Base-by-base conservation (phyloP, 2,113 vertebrate genomes). In the Ochotona curzoniae region DNA sequence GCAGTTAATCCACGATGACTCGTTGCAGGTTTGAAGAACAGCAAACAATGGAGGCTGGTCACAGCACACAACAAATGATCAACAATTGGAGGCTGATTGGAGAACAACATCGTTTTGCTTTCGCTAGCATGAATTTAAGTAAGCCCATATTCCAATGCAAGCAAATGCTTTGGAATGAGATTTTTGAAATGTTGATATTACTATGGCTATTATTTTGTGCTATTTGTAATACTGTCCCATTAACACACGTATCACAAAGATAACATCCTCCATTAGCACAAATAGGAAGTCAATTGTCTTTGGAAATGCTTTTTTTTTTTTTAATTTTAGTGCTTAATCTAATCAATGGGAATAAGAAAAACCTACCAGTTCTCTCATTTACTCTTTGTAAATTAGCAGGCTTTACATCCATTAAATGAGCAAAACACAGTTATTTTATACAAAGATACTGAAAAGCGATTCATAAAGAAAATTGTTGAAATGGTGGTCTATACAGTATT, bases 161-260 rank as follows among this genome's bases (percentile, higher is more conserved):
- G 90, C 28, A 94, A 94, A 83, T 74, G 82, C 30, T n/a, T 75
- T 66, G 5, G 30, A 92, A 66, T 70, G 23, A 8, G 80, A 71
- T 67, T 78, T 61, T 85, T 90, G 76, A 95, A 25, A 26, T 80
- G 8, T 30, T 71, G 49, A 15, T 23, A 71, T 79, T 83, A 49
- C 9, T 8, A 1, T 32, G 3, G 23, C 20, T 83, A 51, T 75
- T 81, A 90, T 35, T 85, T 93, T 92, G 87, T 38, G 20, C 32
- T 61, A 76, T 76, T 71, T 83, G 32, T 32, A 57, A 76, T 14
- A 49, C 5, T 71, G 4, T 75, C 88, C 71, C 70, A 86, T 94
- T 88, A 94, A 28, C 15, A 70, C 26, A 78, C 82, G 88, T n/a
- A 93, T 87, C 89, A 94, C 18, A 71, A 73, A 84, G n/a, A 91